Evolutionary conservation across 2,888 invertebrate genomes (phyloP).

Genomic region (Tribolium freemani): DNA sequence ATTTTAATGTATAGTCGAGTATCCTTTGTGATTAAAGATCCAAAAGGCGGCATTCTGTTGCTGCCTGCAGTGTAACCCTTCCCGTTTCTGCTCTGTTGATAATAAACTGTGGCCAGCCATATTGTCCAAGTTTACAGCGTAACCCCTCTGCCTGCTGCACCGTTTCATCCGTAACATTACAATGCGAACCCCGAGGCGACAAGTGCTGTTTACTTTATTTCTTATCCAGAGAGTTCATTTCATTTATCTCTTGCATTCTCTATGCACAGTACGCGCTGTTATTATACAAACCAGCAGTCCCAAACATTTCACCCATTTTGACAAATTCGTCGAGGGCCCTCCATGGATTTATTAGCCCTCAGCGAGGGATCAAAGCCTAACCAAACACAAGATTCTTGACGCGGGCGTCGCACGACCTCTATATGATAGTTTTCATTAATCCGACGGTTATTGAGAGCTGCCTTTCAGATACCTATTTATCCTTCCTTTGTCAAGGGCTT

Average conservation of each 20-base stretch:
- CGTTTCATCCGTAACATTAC: slow-evolving; percentile 59
- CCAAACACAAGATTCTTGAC: slow-evolving; percentile 39
- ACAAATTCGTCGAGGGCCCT: slow-evolving; percentile 1
- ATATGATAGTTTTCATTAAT: slow-evolving; percentile 37
- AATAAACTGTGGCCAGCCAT: slow-evolving; percentile 57
- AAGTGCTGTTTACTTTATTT: slow-evolving; percentile 67
- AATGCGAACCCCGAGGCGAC: slow-evolving; percentile 63
- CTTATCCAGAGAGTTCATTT: slow-evolving; percentile 64
- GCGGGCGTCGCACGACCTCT: slow-evolving; percentile 42
- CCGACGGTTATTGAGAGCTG: slow-evolving; percentile 40
- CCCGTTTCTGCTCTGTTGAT: slow-evolving; percentile 46
- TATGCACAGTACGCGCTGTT: slow-evolving; percentile 39
- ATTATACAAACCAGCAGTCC: slow-evolving; percentile 33
- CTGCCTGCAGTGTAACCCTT: slow-evolving; percentile 26
- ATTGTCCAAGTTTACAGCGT: slow-evolving; percentile 52
- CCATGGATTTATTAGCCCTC: slow-evolving; percentile 21
- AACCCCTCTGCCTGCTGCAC: slow-evolving; percentile 48
- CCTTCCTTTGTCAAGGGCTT: not conserved
- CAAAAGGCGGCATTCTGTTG: slow-evolving; percentile 3
- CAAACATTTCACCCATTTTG: slow-evolving; percentile 14
- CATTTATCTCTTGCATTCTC: slow-evolving; percentile 58
- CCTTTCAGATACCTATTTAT: slow-evolving; percentile 26
- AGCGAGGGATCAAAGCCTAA: slow-evolving; percentile 20
- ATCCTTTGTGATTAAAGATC: slow-evolving; percentile 16
- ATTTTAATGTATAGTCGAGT: not conserved